These are phyloP conservation scores for Stenurella melanura DNA, from an alignment of 2,888 invertebrate species.

Conservation along the genomic window DNA sequence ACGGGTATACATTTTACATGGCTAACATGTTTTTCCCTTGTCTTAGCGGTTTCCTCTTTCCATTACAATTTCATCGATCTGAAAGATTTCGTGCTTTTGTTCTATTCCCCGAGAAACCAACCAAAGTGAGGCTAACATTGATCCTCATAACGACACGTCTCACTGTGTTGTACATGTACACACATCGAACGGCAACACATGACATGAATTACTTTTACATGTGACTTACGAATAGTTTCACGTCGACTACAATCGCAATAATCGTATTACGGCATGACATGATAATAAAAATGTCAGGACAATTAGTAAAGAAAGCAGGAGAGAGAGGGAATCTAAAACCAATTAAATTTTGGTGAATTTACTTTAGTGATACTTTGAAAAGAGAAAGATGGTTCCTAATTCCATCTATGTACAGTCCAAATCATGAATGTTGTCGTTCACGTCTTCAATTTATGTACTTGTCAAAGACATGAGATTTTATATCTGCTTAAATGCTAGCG, in stretches of 20 bases:
- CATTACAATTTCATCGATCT: conserved; percentile 37
- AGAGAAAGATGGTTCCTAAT: no score
- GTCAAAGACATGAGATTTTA: no score
- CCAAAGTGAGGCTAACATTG: conserved; percentile 8
- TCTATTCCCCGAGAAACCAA: neutral
- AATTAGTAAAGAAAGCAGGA: no score
- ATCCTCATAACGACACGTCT: conserved; percentile 18
- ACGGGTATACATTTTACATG: conserved; percentile 28
- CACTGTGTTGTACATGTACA: conserved; percentile 10
- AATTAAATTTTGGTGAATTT: no score
- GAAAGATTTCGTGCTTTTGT: conserved; percentile 21
- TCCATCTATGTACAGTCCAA: no score
- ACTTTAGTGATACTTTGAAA: no score
- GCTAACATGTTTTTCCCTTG: conserved; percentile 40
- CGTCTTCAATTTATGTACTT: no score
- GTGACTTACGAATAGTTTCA: neutral
- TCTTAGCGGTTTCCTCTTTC: conserved; percentile 31
- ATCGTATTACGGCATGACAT: no score
- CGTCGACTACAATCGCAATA: neutral
- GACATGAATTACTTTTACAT: conserved; percentile 8
- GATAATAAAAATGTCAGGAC: no score
- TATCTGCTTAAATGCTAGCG: no score
- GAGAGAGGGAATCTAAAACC: no score
- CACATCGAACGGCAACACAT: conserved; percentile 14
- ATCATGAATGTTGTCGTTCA: no score